Percentiles rank a stretch among this genome's conserved stretches.
phyloP scores from a whole-genome alignment of 2,113 vertebrate genomes.

The Cromileptes altivelis region DNA sequence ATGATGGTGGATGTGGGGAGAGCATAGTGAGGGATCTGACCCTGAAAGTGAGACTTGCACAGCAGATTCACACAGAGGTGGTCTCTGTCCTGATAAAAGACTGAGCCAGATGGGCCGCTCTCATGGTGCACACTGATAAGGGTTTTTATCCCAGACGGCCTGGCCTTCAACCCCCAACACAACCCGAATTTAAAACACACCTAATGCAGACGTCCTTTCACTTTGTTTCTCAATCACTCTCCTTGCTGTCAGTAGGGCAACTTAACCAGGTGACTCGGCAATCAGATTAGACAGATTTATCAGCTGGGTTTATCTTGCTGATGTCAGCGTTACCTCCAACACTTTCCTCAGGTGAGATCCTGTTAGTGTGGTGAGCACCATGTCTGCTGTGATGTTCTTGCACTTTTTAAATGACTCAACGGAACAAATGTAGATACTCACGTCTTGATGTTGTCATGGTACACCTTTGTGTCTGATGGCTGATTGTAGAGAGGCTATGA shows the following conservation, averaged over 20 bases:
- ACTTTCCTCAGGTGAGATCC: slow-evolving; percentile 20
- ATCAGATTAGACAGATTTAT: slow-evolving; percentile 61
- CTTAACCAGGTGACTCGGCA: slow-evolving; percentile 50
- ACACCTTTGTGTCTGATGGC: slow-evolving; percentile 98
- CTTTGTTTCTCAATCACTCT: slow-evolving; percentile 42
- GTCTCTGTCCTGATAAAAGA: slow-evolving; percentile 57
- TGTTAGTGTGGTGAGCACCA: neutral
- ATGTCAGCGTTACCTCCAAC: slow-evolving; percentile 27
- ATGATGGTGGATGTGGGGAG: slow-evolving; percentile 33
- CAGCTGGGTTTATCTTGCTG: slow-evolving; percentile 42
- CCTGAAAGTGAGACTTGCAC: slow-evolving; percentile 51
- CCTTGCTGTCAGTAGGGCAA: slow-evolving; percentile 52
- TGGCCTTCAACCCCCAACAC: slow-evolving; percentile 65
- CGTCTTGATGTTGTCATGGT: slow-evolving; percentile 99
- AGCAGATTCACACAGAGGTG: slow-evolving; percentile 59
- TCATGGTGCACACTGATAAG: slow-evolving; percentile 68
- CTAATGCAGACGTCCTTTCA: neutral
- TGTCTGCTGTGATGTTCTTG: neutral
- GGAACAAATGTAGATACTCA: slow-evolving; percentile 83
- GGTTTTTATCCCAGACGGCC: slow-evolving; percentile 40
- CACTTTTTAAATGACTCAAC: neutral
- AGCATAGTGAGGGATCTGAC: slow-evolving; percentile 33
- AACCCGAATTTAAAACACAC: slow-evolving; percentile 20
- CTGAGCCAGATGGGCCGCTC: slow-evolving; percentile 50
- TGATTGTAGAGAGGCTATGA: slow-evolving; percentile 97